A percentile compares a stretch with the other conserved stretches of the same genome.
phyloP scores from a whole-genome alignment of 2,888 invertebrate species.

The Halocaridina rubra region DNA sequence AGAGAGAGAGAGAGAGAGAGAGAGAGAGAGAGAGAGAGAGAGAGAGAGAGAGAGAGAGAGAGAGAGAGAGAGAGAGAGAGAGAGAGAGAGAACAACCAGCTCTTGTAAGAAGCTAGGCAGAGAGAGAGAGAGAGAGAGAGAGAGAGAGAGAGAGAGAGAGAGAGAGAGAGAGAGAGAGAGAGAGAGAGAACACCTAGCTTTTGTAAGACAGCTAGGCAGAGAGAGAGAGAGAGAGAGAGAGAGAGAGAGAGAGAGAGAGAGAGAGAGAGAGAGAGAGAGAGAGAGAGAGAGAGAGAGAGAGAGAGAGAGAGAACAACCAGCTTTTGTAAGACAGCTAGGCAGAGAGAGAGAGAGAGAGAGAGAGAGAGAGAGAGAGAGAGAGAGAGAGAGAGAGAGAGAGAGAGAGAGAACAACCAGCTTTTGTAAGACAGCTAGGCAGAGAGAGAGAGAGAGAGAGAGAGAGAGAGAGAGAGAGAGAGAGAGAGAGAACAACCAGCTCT shows the following conservation, averaged over 20 bases:
- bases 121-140: neutral
- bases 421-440: no score
- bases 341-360: no score
- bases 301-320: neutral
- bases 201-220: neutral
- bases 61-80: conserved; percentile 13
- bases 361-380: neutral
- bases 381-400: neutral
- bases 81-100: no score
- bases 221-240: neutral
- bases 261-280: neutral
- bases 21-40: neutral
- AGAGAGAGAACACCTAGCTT: no score
- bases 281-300: neutral
- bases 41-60: neutral
- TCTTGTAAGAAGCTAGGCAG: no score
- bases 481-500: no score
- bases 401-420: neutral
- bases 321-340: neutral
- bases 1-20: neutral
- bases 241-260: no score
- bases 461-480: conserved; percentile 16
- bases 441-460: neutral
- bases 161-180: conserved; percentile 13
- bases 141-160: neutral